phyloP scores from a whole-genome alignment of 2,797 vertebrate genomes.

The Rhinichthys osculus region DNA sequence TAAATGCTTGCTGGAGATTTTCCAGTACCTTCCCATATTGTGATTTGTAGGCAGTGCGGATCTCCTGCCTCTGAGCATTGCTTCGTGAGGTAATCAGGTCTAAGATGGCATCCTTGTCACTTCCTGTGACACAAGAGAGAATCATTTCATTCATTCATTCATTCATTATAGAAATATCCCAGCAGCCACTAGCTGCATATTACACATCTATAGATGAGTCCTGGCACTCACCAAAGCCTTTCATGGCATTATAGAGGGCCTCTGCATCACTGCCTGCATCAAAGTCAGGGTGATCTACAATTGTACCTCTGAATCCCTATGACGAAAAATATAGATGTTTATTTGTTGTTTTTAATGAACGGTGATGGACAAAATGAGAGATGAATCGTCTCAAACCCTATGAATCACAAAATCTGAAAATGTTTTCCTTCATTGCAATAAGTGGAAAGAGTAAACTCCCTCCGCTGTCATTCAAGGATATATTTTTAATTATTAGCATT shows the following conservation, averaged over 20 bases:
- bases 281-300: conserved; percentile 84
- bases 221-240: conserved; percentile 88
- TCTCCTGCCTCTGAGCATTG: conserved; percentile 90
- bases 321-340: background rate
- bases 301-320: conserved; percentile 89
- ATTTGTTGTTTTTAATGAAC: background rate
- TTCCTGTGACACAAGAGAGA: conserved; percentile 77
- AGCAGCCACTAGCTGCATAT: background rate
- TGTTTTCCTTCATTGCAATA: background rate
- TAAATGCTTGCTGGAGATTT: conserved; percentile 14
- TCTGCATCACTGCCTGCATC: conserved; percentile 88
- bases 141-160: background rate
- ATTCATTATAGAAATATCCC: background rate
- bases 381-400: background rate
- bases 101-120: conserved; percentile 94
- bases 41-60: conserved; percentile 89
- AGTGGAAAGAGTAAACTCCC: background rate
- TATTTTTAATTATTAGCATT: too few species aligned
- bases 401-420: conserved; percentile 4
- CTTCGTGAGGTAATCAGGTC: conserved; percentile 90
- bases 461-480: too few species aligned
- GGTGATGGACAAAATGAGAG: background rate
- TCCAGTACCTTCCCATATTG: conserved; percentile 89
- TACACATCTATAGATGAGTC: background rate
- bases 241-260: conserved; percentile 93